Conservation (phyloP, 2,888 invertebrate species). For the Enoplolaimus lenunculus region DNA sequence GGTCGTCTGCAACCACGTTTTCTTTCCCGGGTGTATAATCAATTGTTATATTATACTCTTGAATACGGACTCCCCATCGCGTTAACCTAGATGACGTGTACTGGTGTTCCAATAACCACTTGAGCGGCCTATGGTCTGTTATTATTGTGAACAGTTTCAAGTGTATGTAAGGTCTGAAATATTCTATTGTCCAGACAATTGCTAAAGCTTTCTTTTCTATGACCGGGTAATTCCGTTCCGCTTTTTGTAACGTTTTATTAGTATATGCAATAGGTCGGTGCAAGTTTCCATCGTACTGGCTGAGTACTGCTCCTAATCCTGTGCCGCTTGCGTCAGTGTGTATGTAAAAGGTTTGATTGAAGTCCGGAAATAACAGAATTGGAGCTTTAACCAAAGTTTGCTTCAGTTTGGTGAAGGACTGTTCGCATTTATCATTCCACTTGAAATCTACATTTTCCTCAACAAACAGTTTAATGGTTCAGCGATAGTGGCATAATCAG, state of each 20-base stretch:
- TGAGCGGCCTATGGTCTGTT: conserved; percentile 6
- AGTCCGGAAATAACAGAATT: neutral
- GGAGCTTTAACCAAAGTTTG: neutral
- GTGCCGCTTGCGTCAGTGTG: neutral
- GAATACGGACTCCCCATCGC: neutral
- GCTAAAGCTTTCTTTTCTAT: neutral
- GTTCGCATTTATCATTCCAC: neutral
- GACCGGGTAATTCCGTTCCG: neutral
- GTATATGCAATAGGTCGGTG: neutral
- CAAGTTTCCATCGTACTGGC: neutral
- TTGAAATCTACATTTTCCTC: neutral
- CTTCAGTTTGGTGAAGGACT: neutral
- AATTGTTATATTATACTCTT: conserved; percentile 10
- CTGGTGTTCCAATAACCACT: neutral
- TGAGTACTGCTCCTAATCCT: neutral
- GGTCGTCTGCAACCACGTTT: neutral
- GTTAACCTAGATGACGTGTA: neutral
- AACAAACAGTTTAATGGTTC: neutral
- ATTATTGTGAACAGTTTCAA: neutral
- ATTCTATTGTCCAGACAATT: neutral
- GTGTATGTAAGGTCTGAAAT: neutral
- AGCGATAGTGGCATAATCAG: neutral
- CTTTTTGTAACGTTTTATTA: neutral
- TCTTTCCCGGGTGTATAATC: conserved; percentile 6
- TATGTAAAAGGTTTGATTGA: neutral